Base-by-base conservation (phyloP, 2,888 invertebrate genomes). In the Ochropacha duplaris region DNA sequence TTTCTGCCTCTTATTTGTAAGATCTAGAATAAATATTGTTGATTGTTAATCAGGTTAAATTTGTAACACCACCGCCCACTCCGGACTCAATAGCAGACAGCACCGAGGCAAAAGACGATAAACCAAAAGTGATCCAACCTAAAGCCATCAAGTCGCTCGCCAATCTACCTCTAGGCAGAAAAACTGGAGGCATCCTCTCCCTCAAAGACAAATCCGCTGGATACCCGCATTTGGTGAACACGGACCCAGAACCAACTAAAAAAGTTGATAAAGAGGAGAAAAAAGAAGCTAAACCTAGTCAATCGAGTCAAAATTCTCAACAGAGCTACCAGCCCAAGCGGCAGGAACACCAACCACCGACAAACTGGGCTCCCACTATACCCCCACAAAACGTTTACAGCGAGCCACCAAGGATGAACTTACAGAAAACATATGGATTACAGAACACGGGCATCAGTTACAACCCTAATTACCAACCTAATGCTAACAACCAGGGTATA, bases 141-240 rank as follows among this genome's bases (percentile, higher is more conserved):
- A 90, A 90, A 66, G 63, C 83, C 1, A 79, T 91, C 31, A 92
- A 92, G 54, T 91, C 90, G 0, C 78, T 93, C n/a, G 84, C 87
- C 24, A 87, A 87, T 64, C 64, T 93, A 0, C 92, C 92, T 0
- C 59, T 91, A 0, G 93, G 93, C 26, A 79, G 89, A 22, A 93
- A 93, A 64, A 93, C 93, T 0, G 93, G 93, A 9, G 93, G 93
- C 16, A 93, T 93, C 16, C 88, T 93, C n/a, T 90, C 93, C 0
- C 79, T 93, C 2, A 93, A 93, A 58, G 93, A 93, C 74, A 93
- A 93, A 54, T 93, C 93, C 0, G 89, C 89, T 1, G 93, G 93
- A 0, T 93, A 93, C 66, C 93, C 93, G 0, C 93, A 93, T 65
- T 74, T 93, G 0, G 92, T 91, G 26, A 90, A 92, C 71, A 83